Base-by-base conservation (phyloP, 2,113 vertebrate genomes). In the Lipophrys pholis region DNA sequence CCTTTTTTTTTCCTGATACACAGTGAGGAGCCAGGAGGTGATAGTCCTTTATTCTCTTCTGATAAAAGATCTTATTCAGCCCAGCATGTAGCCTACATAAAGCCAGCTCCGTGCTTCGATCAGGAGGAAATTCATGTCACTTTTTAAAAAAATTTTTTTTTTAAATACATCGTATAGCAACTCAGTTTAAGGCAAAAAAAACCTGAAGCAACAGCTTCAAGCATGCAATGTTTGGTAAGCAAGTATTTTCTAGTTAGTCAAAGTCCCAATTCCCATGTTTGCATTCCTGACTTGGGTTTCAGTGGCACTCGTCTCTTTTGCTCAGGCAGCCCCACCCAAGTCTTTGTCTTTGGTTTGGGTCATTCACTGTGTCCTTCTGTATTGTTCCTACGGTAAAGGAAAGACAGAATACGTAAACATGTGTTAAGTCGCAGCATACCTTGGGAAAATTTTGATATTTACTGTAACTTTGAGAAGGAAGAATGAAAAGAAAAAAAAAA, bases 21-120 rank as follows among this genome's bases (percentile, higher is more conserved):
- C 2, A 7, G 21, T 39, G 58, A 76, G 39, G 42, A 84, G 65
- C 60, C 6, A 73, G 41, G 45, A 76, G 43, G 39, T 42, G 70
- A 79, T 82, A 80, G 60, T 40, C 65, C 57, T 87, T 91, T 89
- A 85, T 90, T 84, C 42, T 67, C 40, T 1, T 15, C 7, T 62
- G 56, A 89, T 90, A 90, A 90, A 85, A 83, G 76, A 84, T 55
- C 81, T 52, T 49, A 80, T 92, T 86, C 68, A 82, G 56, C 54
- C 39, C 54, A 21, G 50, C 36, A 42, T 56, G 50, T 69, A 84
- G 68, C 82, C 76, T 65, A 79, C 66, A 80, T 66, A 72, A 36
- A 67, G 41, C 39, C 71, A 68, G 46, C n/a, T 69, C 12, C 15
- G 52, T 53, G 68, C 75, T 67, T 69, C 35, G 11, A 30, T 45